Evolutionary conservation across 1,140 invertebrate species (phyloP).

Genomic region (Magallana ariakensis): DNA sequence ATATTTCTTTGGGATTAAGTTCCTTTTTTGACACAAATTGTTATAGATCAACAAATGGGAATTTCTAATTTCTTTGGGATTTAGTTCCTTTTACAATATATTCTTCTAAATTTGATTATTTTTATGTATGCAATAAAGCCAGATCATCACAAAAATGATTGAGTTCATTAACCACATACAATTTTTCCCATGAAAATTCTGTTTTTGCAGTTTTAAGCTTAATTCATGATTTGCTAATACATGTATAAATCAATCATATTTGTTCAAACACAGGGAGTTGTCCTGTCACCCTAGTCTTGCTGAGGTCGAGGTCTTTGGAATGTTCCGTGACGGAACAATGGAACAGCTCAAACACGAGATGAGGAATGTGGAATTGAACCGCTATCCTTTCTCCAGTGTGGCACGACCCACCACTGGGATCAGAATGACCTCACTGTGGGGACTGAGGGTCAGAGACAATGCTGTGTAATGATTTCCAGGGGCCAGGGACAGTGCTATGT

Average conservation of each 20-base stretch:
- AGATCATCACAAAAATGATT: too few relatives aligned
- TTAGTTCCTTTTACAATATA: too few relatives aligned
- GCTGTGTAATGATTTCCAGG: constrained; percentile 49
- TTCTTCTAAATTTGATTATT: too few relatives aligned
- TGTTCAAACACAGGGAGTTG: constrained; percentile 80
- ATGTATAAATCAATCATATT: too few relatives aligned
- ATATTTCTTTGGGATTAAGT: too few relatives aligned
- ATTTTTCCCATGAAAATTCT: not conserved
- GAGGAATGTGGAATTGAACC: constrained; percentile 84
- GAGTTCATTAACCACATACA: too few relatives aligned
- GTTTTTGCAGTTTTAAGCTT: not conserved
- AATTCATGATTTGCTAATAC: too few relatives aligned
- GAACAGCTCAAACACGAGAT: constrained; percentile 82
- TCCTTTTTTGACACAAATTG: too few relatives aligned
- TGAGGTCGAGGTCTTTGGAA: constrained; percentile 88
- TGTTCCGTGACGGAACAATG: constrained; percentile 84
- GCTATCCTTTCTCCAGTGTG: constrained; percentile 88
- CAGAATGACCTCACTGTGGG: constrained; percentile 92
- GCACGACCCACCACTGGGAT: constrained; percentile 92
- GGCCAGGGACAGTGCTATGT: too few relatives aligned
- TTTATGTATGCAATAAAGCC: too few relatives aligned
- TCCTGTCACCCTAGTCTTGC: constrained; percentile 82
- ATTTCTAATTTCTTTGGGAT: too few relatives aligned
- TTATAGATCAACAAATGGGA: too few relatives aligned
- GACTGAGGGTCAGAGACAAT: constrained; percentile 88